Evolutionary conservation across 2,797 vertebrate species (phyloP), one percentile per base, ranked within the genome.

Genomic region (Uromys caudimaculatus): DNA sequence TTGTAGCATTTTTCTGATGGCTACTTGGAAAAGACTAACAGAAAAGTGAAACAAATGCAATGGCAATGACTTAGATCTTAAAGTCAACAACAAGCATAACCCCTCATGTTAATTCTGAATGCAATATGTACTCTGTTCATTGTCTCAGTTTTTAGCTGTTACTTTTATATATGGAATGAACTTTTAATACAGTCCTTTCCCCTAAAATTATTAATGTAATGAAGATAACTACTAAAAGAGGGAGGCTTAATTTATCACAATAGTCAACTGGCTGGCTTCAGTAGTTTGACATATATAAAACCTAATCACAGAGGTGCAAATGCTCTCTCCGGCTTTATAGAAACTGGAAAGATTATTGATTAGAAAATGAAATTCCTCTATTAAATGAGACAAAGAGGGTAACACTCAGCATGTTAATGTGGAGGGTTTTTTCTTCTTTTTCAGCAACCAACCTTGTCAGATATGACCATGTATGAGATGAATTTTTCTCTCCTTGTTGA

Each of bases 391-490:
- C 50, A 11, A 27, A 75, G 32, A 67, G 21, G 32, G 6, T 54
- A 78, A 32, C 50, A 52, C 54, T 58, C 50, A 58, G 54, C 82
- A 73, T 94, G 76, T 84, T 98, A 87, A 95, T 84, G 29, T 62
- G 47, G 7, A 83, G 7, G 2, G 4, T 29, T 81, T 79, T 85
- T 86, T 98, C 54, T 88, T 85, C 83, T 97, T 56, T 98, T 98
- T 92, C 97, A 99, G 99, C 99, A 99, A 99, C 99, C 99, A 44
- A 99, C 99, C 0, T 98, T 99, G 94, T 99, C 99, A 0, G 99
- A 99, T 98, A 99, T 99, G 99, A 99, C 99, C 8, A 99, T 99
- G 99, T 99, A 99, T 19, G 99, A 99, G 98, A 99, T 99, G 99
- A 99, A 99, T 98, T 99, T 99, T 98, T 99, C 99, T 60, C 99